Evolutionary conservation across 2,888 invertebrate genomes (phyloP).

Genomic region (Melinopterus prodromus): DNA sequence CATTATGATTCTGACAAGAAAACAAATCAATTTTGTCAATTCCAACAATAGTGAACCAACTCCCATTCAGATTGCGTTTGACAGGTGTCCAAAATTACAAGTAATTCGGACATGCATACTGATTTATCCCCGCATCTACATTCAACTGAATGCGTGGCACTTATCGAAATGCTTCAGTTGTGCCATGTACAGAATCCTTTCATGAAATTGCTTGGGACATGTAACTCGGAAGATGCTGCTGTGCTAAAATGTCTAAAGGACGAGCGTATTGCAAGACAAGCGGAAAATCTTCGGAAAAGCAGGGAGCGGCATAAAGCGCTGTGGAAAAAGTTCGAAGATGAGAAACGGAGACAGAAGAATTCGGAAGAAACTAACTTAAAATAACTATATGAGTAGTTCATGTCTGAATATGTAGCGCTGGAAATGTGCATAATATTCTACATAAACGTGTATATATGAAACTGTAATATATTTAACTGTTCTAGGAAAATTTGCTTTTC

Average conservation of each 20-base stretch:
- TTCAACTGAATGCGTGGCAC: slow-evolving; percentile 78
- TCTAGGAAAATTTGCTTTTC: no score
- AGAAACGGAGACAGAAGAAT: slow-evolving; percentile 53
- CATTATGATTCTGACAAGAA: no score
- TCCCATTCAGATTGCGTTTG: not conserved
- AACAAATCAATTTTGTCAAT: no score
- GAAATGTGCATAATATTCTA: no score
- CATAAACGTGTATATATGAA: no score
- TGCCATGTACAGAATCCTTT: slow-evolving; percentile 77
- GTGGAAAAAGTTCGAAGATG: slow-evolving; percentile 63
- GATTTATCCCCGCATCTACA: slow-evolving; percentile 78
- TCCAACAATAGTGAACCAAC: no score
- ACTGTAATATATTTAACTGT: no score
- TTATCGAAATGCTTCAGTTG: slow-evolving; percentile 72
- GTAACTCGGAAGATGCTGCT: slow-evolving; percentile 68
- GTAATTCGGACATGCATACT: slow-evolving; percentile 69
- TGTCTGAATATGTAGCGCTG: no score
- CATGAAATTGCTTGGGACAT: slow-evolving; percentile 72
- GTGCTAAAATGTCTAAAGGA: slow-evolving; percentile 72
- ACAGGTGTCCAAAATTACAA: not conserved
- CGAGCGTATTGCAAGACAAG: slow-evolving; percentile 61
- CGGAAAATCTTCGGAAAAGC: slow-evolving; percentile 24
- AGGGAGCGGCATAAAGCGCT: slow-evolving; percentile 63
- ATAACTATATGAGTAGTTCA: no score
- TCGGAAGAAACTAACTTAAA: no score